A percentile compares a stretch with the other conserved stretches of the same genome.
Conservation (phyloP, 1,140 invertebrate genomes). For the Holotrichia oblita region DNA sequence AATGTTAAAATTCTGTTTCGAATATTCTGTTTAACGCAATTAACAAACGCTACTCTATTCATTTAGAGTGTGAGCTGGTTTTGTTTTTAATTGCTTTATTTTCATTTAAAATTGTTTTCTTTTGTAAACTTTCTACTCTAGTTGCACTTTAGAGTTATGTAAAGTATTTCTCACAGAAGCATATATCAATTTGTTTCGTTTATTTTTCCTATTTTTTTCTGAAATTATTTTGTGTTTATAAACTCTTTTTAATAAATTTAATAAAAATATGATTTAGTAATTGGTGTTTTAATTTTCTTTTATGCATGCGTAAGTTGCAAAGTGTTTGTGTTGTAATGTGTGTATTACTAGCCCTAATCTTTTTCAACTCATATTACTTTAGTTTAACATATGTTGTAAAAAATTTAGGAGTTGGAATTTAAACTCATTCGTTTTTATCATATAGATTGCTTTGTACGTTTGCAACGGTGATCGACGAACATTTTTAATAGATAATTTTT, state of each 20-base stretch:
- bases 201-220: background rate
- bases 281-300: background rate
- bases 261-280: background rate
- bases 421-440: too few relatives aligned
- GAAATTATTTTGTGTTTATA: background rate
- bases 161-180: background rate
- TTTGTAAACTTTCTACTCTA: constrained; percentile 32
- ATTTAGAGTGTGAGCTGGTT: constrained; percentile 14
- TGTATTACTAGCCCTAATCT: too few relatives aligned
- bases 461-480: too few relatives aligned
- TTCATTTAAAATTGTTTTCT: background rate
- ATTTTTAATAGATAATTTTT: too few relatives aligned
- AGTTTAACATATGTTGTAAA: too few relatives aligned
- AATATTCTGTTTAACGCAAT: background rate
- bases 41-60: background rate
- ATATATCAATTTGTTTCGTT: background rate
- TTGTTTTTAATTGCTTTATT: constrained; percentile 20
- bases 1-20: background rate
- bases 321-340: too few relatives aligned
- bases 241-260: background rate
- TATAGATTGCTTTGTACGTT: too few relatives aligned
- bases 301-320: too few relatives aligned
- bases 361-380: too few relatives aligned
- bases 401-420: too few relatives aligned
- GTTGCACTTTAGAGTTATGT: constrained; percentile 18